phyloP scores from a whole-genome alignment of 2,113 vertebrate species.

The Agapornis roseicollis region DNA sequence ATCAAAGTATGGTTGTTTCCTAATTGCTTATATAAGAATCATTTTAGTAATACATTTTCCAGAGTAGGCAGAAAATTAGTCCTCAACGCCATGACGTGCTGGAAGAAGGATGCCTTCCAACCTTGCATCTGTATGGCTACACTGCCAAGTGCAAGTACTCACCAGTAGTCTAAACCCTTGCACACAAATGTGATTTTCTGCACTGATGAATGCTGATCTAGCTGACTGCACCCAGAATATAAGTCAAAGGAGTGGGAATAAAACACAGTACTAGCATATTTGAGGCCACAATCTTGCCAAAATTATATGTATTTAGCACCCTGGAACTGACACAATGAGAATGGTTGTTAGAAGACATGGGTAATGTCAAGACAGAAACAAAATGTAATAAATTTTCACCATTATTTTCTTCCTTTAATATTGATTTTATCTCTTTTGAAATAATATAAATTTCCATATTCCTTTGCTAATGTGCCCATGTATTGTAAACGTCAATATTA shows the following conservation, averaged over 20 bases:
- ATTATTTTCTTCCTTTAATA: not conserved
- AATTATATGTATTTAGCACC: not conserved
- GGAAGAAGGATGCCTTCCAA: not conserved
- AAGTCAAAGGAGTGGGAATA: not conserved
- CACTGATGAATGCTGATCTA: conserved; percentile 4
- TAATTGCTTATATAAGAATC: not conserved
- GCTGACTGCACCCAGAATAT: not conserved
- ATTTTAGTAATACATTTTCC: not conserved
- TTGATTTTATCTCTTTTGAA: not conserved
- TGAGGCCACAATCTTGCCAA: not conserved
- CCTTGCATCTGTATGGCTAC: not conserved
- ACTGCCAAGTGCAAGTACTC: not conserved
- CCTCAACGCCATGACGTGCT: not conserved
- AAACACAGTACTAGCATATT: not conserved
- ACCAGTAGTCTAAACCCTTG: not conserved
- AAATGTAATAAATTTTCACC: not conserved
- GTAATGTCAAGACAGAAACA: not conserved
- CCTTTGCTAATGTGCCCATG: not conserved
- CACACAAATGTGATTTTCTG: not conserved
- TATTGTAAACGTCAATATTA: not conserved
- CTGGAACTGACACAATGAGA: not conserved
- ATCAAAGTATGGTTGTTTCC: not conserved
- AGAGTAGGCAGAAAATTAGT: not conserved
- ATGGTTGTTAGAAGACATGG: not conserved
- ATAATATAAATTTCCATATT: not conserved